phyloP scores from a whole-genome alignment of 1,140 invertebrate species.

The Parasteatoda tepidariorum region DNA sequence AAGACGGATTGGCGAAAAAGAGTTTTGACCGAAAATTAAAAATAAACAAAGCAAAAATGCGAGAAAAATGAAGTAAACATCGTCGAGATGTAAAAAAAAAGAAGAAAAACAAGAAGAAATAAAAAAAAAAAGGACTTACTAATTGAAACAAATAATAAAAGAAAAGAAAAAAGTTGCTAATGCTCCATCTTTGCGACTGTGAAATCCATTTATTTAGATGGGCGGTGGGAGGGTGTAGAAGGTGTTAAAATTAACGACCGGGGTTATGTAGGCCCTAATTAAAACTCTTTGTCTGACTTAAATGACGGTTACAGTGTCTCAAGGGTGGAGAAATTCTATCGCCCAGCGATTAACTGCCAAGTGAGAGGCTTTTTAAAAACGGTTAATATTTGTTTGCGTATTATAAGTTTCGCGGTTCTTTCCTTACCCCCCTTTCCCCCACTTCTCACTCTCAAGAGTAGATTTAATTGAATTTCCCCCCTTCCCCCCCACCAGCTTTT shows the following conservation, averaged over 20 bases:
- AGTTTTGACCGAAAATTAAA: slow-evolving; percentile 2
- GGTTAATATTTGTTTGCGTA: slow-evolving; percentile 51
- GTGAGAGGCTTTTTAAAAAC: slow-evolving; percentile 21
- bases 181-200: not conserved
- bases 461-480: not conserved
- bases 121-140: slow-evolving; percentile 9
- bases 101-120: not conserved
- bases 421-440: not conserved
- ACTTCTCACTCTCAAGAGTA: not conserved
- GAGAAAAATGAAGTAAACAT: not conserved
- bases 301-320: slow-evolving; percentile 55
- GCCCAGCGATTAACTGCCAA: slow-evolving; percentile 34
- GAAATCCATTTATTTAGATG: slow-evolving; percentile 38
- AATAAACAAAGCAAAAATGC: not conserved
- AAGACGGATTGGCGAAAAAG: not conserved
- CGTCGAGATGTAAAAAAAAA: not conserved
- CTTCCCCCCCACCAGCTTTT: too few species aligned
- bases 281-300: slow-evolving; percentile 56
- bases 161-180: slow-evolving; percentile 4
- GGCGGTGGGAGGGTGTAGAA: not conserved
- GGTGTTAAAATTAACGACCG: slow-evolving; percentile 59
- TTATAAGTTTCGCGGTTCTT: slow-evolving; percentile 10
- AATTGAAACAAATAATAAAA: slow-evolving; percentile 52
- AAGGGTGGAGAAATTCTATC: slow-evolving; percentile 42
- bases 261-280: slow-evolving; percentile 46